These are phyloP conservation scores for Apeira syringaria DNA, from an alignment of 2,888 invertebrate species.

Conservation along the genomic window DNA sequence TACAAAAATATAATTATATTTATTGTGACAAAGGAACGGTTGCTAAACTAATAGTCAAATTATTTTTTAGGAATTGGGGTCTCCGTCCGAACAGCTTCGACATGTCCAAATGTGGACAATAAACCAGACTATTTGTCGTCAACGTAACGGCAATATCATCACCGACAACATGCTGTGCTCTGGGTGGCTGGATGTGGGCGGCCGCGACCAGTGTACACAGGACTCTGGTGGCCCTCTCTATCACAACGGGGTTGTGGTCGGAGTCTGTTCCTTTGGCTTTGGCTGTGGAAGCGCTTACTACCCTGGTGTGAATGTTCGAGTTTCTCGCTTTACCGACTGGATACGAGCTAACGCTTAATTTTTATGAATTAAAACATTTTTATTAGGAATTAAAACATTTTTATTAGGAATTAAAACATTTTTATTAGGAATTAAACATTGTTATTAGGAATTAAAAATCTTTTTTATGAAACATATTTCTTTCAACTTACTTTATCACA, in stretches of 20 bases:
- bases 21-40: too few relatives aligned
- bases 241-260: constrained; percentile 43
- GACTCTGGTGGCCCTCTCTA: constrained; percentile 45
- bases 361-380: too few relatives aligned
- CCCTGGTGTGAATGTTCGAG: constrained; percentile 50
- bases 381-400: too few relatives aligned
- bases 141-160: constrained; percentile 27
- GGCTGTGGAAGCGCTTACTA: constrained; percentile 37
- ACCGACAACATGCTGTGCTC: constrained; percentile 46
- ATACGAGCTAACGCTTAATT: constrained; percentile 43
- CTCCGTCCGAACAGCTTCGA: constrained; percentile 39
- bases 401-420: too few relatives aligned
- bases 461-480: too few relatives aligned
- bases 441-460: too few relatives aligned
- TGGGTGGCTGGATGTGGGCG: constrained; percentile 41
- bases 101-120: constrained; percentile 46
- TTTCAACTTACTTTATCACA: too few relatives aligned
- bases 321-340: constrained; percentile 44
- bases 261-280: constrained; percentile 46
- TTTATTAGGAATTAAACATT: too few relatives aligned
- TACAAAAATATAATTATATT: too few relatives aligned
- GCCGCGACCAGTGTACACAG: constrained; percentile 42
- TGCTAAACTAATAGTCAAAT: neutral
- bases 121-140: constrained; percentile 35
- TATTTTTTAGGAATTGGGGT: constrained; percentile 27